Evolutionary conservation across 2,113 vertebrate species (phyloP).

Genomic region (Anolis sagrei): DNA sequence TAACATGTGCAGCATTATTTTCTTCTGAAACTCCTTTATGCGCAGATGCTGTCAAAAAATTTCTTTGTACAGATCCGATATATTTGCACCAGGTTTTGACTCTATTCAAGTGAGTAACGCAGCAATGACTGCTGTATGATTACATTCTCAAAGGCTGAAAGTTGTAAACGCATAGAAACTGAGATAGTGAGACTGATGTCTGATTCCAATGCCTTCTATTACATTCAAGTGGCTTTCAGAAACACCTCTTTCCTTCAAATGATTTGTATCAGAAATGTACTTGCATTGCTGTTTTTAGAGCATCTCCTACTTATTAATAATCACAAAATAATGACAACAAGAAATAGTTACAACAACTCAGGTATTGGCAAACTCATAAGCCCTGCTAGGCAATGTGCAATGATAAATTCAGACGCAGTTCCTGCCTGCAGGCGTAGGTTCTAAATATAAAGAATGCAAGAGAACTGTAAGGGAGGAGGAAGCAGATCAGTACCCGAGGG

Average conservation of each 20-base stretch:
- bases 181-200: slow-evolving; percentile 13
- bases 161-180: neutral
- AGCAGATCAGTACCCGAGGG: neutral
- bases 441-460: neutral
- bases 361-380: neutral
- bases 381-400: neutral
- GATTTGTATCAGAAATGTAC: neutral
- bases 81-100: slow-evolving; percentile 41
- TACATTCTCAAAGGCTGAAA: neutral
- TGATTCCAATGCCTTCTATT: neutral
- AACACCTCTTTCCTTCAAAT: slow-evolving; percentile 2
- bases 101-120: neutral
- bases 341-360: neutral
- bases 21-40: slow-evolving; percentile 66
- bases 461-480: no score
- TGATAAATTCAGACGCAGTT: neutral
- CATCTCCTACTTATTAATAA: neutral
- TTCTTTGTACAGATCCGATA: slow-evolving; percentile 53
- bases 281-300: slow-evolving; percentile 2
- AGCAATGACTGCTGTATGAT: slow-evolving; percentile 25
- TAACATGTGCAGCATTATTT: slow-evolving; percentile 74
- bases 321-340: neutral
- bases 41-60: slow-evolving; percentile 69
- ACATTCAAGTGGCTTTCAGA: neutral
- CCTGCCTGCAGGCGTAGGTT: neutral